These are phyloP conservation scores for Dicrostonyx torquatus DNA, from an alignment of 2,797 vertebrate species.

Conservation along the genomic window DNA sequence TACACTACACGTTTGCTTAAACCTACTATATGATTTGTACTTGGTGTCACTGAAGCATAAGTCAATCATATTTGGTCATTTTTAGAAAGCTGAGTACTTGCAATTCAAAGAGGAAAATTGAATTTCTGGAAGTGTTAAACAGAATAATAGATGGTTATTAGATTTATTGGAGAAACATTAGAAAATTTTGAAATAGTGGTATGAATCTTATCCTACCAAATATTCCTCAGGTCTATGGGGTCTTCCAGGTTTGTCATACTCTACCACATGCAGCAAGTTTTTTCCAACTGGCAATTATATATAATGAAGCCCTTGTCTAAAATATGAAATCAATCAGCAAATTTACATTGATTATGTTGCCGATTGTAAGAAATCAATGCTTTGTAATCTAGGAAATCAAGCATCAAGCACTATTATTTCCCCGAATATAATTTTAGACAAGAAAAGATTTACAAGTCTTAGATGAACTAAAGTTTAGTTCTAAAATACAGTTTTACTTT, in stretches of 20 bases:
- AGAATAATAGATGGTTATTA: background rate
- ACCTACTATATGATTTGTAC: background rate
- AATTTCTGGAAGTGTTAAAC: background rate
- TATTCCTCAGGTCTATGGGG: background rate
- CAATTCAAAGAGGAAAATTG: constrained; percentile 22
- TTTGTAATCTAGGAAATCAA: background rate
- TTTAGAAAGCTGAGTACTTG: background rate
- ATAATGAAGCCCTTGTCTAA: background rate
- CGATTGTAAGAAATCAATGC: background rate
- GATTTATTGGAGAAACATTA: background rate
- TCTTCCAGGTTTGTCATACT: constrained; percentile 31
- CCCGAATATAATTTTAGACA: background rate
- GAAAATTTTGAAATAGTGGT: background rate
- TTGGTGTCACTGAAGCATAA: background rate
- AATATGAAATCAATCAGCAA: background rate
- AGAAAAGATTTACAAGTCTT: constrained; percentile 6
- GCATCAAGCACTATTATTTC: background rate
- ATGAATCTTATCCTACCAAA: background rate
- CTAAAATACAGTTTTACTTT: background rate
- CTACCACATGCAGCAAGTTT: background rate
- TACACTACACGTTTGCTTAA: background rate
- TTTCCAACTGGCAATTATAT: background rate
- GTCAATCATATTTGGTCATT: background rate
- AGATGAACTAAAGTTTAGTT: constrained; percentile 34
- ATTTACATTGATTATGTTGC: background rate